Percentiles rank a stretch among this genome's conserved stretches.
phyloP scores from a whole-genome alignment of 2,113 vertebrate species.

The Alligator sinensis region DNA sequence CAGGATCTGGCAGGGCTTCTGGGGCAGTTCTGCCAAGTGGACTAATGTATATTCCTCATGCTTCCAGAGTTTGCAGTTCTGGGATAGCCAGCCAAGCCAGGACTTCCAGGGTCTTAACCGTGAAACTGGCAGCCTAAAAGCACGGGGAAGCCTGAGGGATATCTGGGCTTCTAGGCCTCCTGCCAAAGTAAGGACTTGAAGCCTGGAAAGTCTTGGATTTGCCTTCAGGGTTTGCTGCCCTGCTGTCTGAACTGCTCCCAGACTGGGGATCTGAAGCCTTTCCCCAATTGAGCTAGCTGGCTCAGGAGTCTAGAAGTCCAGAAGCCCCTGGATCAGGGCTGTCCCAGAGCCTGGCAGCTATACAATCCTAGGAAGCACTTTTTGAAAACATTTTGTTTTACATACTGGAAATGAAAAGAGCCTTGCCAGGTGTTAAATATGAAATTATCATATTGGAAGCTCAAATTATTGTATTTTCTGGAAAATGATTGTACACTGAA shows the following conservation, averaged over 20 bases:
- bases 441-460: neutral
- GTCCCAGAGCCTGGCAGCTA: neutral
- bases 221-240: neutral
- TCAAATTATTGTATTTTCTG: no score
- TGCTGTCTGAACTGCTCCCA: no score
- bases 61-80: neutral
- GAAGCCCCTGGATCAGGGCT: no score
- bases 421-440: neutral
- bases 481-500: no score
- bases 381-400: neutral
- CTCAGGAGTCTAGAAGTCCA: no score
- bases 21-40: neutral
- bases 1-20: neutral
- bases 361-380: neutral
- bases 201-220: neutral
- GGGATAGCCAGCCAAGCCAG: no score
- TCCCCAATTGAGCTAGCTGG: no score
- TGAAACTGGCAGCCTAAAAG: neutral
- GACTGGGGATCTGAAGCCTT: no score
- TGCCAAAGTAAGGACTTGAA: neutral
- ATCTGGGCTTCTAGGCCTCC: rapidly evolving
- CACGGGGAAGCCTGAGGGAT: neutral
- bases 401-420: neutral
- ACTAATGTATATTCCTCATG: neutral
- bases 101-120: neutral